Evolutionary conservation across 2,113 vertebrate genomes (phyloP), one percentile per base, ranked within the genome.

Genomic region (Dinomys branickii): DNA sequence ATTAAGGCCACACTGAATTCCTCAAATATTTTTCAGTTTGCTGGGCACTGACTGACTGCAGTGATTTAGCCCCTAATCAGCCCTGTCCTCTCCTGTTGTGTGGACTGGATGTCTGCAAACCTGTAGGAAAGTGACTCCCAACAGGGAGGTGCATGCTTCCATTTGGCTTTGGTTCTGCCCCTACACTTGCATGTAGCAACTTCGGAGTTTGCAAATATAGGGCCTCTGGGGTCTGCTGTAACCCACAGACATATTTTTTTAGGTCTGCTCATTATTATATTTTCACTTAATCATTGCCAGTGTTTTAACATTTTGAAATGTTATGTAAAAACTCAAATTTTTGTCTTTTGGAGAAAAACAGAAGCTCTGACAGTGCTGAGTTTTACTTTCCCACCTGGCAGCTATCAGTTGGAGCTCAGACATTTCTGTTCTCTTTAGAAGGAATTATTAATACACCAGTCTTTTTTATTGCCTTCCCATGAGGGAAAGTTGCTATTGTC

Each of bases 281-380:
- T 94, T 96, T 95, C 65, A 94, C n/a, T 87, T 90, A 56, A 33
- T 50, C 26, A 54, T 94, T 97, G 54, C n/a, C 71, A 82, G 38
- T 88, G 24, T 90, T 67, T 95, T 78, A 88, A n/a, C 88, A 35
- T 85, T 92, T 82, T 96, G 77, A 91, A 38, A 90, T 69, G 77
- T 92, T 52, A 54, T 56, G 6, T 58, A 90, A 52, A 94, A 30
- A 41, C 85, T 61, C 44, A 85, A 89, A 85, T 63, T 96, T 92
- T 47, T 65, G 0, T 78, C 38, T 92, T 44, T 88, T 13, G 47
- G 65, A 54, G n/a, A 61, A 82, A 91, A 78, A 61, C n/a, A 1
- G 93, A 86, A 63, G 16, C 19, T 67, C 38, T 67, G 83, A 58
- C 12, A 65, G 7, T 38, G 16, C 20, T 61, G 77, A 20, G 28